Evolutionary conservation across 1,140 invertebrate species (phyloP).

Genomic region (Cyrtorhinus lividipennis): DNA sequence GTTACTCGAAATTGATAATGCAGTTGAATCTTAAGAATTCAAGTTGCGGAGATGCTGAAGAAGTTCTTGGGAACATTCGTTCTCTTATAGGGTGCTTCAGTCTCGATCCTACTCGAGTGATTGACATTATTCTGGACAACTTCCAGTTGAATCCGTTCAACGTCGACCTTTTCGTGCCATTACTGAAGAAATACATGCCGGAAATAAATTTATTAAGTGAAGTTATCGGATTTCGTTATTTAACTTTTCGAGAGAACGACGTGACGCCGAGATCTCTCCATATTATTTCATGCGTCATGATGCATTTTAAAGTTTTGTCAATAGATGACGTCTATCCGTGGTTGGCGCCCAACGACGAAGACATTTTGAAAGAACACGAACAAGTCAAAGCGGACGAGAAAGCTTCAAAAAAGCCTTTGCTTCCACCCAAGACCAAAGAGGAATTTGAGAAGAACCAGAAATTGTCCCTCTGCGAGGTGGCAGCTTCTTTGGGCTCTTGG

Average conservation of each 20-base stretch:
- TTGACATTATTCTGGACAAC: constrained; percentile 92
- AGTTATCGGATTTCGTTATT: constrained; percentile 88
- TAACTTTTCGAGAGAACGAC: constrained; percentile 32
- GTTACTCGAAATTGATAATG: constrained; percentile 91
- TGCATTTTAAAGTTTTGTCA: constrained; percentile 73
- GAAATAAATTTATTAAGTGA: constrained; percentile 75
- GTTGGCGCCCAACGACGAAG: constrained; percentile 58
- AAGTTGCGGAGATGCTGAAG: constrained; percentile 40
- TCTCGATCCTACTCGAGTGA: constrained; percentile 93
- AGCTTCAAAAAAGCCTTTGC: constrained; percentile 28
- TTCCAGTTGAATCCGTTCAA: constrained; percentile 77
- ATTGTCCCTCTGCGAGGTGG: constrained; percentile 75
- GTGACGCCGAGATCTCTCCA: constrained; percentile 70
- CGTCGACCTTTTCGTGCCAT: constrained; percentile 59
- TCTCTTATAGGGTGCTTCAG: constrained; percentile 97
- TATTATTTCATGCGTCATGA: constrained; percentile 71
- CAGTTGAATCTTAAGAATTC: constrained; percentile 76
- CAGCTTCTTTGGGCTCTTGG: constrained; percentile 83
- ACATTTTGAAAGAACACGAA: constrained; percentile 67
- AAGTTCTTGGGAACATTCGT: constrained; percentile 70
- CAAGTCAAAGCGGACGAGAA: constrained; percentile 56
- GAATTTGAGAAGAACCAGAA: constrained; percentile 78
- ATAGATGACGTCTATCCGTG: constrained; percentile 83
- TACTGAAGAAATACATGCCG: constrained; percentile 74
- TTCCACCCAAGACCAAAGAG: constrained; percentile 38